phyloP scores from a whole-genome alignment of 1,140 invertebrate species.

The Rhynchophorus ferrugineus region DNA sequence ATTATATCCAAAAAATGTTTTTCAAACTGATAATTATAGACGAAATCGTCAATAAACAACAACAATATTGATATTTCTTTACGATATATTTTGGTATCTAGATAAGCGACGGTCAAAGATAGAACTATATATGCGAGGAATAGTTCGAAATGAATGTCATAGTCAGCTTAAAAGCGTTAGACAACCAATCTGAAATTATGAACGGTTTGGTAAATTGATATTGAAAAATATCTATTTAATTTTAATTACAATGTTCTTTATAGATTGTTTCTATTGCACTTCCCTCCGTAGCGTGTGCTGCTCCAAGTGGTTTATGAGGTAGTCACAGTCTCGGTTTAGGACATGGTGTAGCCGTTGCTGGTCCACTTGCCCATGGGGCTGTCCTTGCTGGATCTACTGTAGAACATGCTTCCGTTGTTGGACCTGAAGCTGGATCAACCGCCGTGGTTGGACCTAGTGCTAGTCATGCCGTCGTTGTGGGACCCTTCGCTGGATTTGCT shows the following conservation, averaged over 20 bases:
- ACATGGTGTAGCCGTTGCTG: constrained; percentile 2
- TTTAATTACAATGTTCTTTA: background rate
- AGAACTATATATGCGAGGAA: too few species aligned
- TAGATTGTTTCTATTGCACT: constrained; percentile 24
- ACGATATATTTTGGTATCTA: too few species aligned
- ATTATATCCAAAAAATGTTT: too few species aligned
- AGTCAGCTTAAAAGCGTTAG: too few species aligned
- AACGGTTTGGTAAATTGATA: too few species aligned
- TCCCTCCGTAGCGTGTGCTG: constrained; percentile 22
- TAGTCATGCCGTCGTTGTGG: background rate
- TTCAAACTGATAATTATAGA: too few species aligned
- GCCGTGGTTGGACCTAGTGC: background rate
- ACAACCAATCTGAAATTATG: too few species aligned
- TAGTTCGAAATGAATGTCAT: too few species aligned
- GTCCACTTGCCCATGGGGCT: constrained; percentile 1
- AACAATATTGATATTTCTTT: too few species aligned
- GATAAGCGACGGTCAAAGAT: too few species aligned
- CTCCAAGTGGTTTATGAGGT: constrained; percentile 12
- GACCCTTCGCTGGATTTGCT: background rate
- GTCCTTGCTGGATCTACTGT: constrained; percentile 5
- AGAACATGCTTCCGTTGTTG: background rate
- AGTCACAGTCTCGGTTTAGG: constrained; percentile 9
- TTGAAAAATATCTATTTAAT: background rate
- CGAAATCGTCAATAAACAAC: too few species aligned
- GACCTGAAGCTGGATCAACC: background rate